phyloP scores from a whole-genome alignment of 1,140 invertebrate genomes.

The Neodiprion fabricii region DNA sequence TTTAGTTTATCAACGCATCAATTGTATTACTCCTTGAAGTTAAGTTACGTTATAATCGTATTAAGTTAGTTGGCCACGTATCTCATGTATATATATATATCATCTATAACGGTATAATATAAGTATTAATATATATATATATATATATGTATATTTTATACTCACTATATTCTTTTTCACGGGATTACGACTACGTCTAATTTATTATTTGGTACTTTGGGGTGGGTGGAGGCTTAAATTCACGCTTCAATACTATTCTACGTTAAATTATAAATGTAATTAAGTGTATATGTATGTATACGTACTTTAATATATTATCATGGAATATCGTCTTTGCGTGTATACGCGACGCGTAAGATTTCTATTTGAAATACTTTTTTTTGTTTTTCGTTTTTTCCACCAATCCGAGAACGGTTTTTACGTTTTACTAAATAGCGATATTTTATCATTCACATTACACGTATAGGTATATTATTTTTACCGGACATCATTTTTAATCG shows the following conservation, averaged over 20 bases:
- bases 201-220: slow-evolving; percentile 12
- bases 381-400: neutral
- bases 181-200: neutral
- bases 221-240: neutral
- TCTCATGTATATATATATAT: neutral
- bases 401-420: neutral
- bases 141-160: neutral
- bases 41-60: neutral
- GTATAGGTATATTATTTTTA: too few species aligned
- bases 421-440: too few species aligned
- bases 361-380: neutral
- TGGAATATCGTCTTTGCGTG: neutral
- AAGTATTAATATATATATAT: neutral
- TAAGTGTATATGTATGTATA: neutral
- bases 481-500: too few species aligned
- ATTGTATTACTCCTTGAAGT: neutral
- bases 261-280: neutral
- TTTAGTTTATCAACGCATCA: neutral
- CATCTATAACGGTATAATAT: too few species aligned
- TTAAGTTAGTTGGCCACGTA: neutral
- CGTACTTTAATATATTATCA: neutral
- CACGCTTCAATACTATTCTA: neutral
- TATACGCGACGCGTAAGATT: neutral
- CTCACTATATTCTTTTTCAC: neutral
- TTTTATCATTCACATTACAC: too few species aligned